Conservation (phyloP, 2,888 invertebrate genomes). For the Selenia dentaria region DNA sequence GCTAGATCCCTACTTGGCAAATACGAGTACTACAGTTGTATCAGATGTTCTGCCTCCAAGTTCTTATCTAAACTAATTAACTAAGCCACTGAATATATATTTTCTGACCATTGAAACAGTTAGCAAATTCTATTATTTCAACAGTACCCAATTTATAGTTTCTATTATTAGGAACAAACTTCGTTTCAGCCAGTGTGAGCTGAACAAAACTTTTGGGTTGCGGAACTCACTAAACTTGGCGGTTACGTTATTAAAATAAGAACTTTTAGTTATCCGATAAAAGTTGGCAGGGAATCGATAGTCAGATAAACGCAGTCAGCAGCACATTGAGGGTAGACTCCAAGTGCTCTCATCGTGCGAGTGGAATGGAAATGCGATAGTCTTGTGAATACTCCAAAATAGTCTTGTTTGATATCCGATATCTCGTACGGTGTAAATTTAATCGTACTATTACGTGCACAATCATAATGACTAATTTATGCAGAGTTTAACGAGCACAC, state of each 20-base stretch:
- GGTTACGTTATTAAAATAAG: slow-evolving; percentile 57
- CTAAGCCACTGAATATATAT: not conserved
- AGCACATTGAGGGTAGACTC: slow-evolving; percentile 62
- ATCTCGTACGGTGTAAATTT: slow-evolving; percentile 43
- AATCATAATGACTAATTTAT: slow-evolving; percentile 49
- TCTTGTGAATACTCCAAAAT: slow-evolving; percentile 59
- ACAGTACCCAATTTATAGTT: slow-evolving; percentile 26
- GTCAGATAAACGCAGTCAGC: slow-evolving; percentile 61
- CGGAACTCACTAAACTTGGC: slow-evolving; percentile 45
- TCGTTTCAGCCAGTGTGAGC: slow-evolving; percentile 25
- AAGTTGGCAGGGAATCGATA: slow-evolving; percentile 46
- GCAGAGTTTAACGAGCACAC: slow-evolving; percentile 34
- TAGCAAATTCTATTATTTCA: slow-evolving; percentile 18
- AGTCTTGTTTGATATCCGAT: slow-evolving; percentile 61
- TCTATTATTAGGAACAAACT: slow-evolving; percentile 30
- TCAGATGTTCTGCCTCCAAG: too few relatives aligned
- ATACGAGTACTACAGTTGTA: too few relatives aligned
- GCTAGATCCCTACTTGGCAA: too few relatives aligned
- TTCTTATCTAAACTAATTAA: too few relatives aligned
- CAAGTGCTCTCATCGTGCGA: slow-evolving; percentile 62
- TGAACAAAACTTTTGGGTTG: slow-evolving; percentile 41
- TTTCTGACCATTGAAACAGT: slow-evolving; percentile 6
- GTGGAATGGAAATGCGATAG: slow-evolving; percentile 69
- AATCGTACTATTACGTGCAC: slow-evolving; percentile 40
- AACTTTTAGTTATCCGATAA: slow-evolving; percentile 46